A percentile compares a stretch with the other conserved stretches of the same genome.
phyloP scores from a whole-genome alignment of 1,140 invertebrate genomes.

The Papilio machaon region DNA sequence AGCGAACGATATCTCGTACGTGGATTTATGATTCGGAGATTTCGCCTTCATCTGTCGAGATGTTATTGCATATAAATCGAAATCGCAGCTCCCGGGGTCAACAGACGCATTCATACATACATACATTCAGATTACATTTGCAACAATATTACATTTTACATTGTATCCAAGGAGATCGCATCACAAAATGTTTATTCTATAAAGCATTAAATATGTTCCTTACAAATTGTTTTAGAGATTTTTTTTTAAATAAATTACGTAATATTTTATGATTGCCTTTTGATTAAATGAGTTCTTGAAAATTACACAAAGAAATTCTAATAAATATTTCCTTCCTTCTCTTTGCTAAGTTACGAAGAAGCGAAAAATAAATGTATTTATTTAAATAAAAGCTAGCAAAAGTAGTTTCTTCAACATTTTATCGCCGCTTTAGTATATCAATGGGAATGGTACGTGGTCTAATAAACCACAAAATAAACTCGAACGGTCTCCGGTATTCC shows the following conservation, averaged over 20 bases:
- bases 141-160: conserved; percentile 19
- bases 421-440: neutral
- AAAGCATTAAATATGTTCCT: neutral
- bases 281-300: too few relatives aligned
- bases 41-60: conserved; percentile 1
- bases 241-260: too few relatives aligned
- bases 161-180: neutral
- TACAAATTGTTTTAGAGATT: too few relatives aligned
- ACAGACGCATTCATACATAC: neutral
- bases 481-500: conserved; percentile 5
- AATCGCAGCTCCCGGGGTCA: conserved; percentile 21
- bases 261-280: too few relatives aligned
- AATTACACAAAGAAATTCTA: too few relatives aligned
- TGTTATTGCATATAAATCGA: conserved; percentile 36
- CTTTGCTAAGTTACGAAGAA: too few relatives aligned
- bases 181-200: neutral
- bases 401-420: conserved; percentile 2
- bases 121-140: conserved; percentile 8
- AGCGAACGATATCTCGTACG: neutral
- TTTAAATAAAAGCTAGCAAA: conserved; percentile 4
- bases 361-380: neutral
- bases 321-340: too few relatives aligned
- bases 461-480: conserved; percentile 35
- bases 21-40: conserved; percentile 5
- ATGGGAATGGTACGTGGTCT: conserved; percentile 8